Evolutionary conservation across 2,113 vertebrate species (phyloP), one percentile per base, ranked within the genome.

Genomic region (Synchiropus splendidus): DNA sequence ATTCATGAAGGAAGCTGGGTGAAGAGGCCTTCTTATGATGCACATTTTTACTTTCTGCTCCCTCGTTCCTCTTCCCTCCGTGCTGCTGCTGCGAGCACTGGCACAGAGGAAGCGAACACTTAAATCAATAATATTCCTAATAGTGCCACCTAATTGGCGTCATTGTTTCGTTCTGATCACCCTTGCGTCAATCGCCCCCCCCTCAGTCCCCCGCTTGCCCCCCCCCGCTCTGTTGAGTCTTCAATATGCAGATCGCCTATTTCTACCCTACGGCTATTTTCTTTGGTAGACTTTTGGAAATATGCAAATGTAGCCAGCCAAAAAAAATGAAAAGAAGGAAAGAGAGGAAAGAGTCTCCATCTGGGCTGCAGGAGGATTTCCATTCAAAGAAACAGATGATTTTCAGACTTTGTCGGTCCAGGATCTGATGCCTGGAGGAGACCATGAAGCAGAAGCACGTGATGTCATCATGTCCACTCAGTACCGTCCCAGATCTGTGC

Each of bases 1-100:
- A 84, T 82, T 84, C 82, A 83, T 84, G 79, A 84, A 82, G 80
- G 82, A 81, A 81, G 76, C 63, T 60, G 77, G 75, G 74, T 78
- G 74, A 80, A 78, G 78, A 80, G 71, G 77, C 71, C 77, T 77
- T 75, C 64, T 72, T 75, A 75, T 69, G 74, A 77, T 76, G 72
- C 70, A 72, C 70, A 66, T 68, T 72, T 69, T 64, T 66, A 27
- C 56, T 42, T 62, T 51, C 60, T 45, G 33, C 51, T 49, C 55
- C 37, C 59, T 37, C 55, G 18, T 31, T 36, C 17, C 52, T 33
- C 21, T 14, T 4, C 45, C 35, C 43, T 42, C 46, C 11, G 2
- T 31, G 21, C 27, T 60, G 35, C 50, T 34, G 52, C 54, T 51
- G 56, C 58, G 49, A 27, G 21, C 4, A 27, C 21, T 8, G 21